Conservation (phyloP, 2,797 vertebrate genomes). For the Notolabrus celidotus region DNA sequence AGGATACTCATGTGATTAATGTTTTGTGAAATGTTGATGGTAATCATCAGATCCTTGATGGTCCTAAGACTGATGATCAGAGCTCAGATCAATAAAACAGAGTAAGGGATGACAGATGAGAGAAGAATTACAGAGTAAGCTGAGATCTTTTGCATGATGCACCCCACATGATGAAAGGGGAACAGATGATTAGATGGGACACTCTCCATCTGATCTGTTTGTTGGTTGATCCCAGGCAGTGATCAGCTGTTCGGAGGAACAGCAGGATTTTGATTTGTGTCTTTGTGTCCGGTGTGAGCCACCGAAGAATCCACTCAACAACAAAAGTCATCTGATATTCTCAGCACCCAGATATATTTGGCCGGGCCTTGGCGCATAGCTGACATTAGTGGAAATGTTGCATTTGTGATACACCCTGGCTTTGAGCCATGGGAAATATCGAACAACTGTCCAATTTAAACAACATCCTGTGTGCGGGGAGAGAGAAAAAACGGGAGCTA, state of each 20-base stretch:
- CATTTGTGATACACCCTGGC: constrained; percentile 80
- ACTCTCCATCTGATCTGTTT: constrained; percentile 20
- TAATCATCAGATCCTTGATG: not conserved
- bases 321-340: constrained; percentile 72
- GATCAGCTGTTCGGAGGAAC: constrained; percentile 74
- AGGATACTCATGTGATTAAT: no score
- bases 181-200: constrained; percentile 54
- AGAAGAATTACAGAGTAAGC: constrained; percentile 40
- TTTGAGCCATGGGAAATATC: constrained; percentile 79
- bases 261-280: constrained; percentile 63
- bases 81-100: constrained; percentile 12
- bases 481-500: constrained; percentile 67
- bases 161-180: constrained; percentile 58
- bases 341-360: constrained; percentile 66
- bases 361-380: constrained; percentile 66
- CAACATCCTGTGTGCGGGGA: constrained; percentile 77
- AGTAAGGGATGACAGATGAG: constrained; percentile 30
- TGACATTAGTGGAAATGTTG: constrained; percentile 82
- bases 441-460: constrained; percentile 82
- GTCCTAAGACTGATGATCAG: constrained; percentile 1
- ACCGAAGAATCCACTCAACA: constrained; percentile 66
- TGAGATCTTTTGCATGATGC: constrained; percentile 49
- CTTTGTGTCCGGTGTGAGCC: constrained; percentile 68
- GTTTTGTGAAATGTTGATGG: not conserved
- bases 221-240: constrained; percentile 22